Evolutionary conservation across 2,797 vertebrate species (phyloP).

Genomic region (Galago senegalensis): DNA sequence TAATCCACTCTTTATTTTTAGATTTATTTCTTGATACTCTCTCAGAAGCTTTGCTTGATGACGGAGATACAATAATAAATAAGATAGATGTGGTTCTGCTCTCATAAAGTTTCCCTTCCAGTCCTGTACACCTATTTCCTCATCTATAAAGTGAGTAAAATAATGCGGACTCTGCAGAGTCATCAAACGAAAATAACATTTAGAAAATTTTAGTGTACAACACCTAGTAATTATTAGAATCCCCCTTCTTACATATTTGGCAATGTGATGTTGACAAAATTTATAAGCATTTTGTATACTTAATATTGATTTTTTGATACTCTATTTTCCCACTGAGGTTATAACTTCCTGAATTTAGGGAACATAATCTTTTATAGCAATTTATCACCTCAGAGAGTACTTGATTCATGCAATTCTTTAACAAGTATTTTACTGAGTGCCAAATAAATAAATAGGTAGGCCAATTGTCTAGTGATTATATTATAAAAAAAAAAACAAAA

Average conservation of each 20-base stretch:
- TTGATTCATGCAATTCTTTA: conserved; percentile 21
- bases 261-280: background rate
- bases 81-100: background rate
- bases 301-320: background rate
- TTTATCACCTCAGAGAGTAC: background rate
- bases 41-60: background rate
- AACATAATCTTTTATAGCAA: background rate
- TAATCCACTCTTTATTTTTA: background rate
- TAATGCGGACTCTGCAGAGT: background rate
- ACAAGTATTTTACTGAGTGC: background rate
- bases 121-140: background rate
- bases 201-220: background rate
- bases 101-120: background rate
- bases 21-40: background rate
- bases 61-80: background rate
- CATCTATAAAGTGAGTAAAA: background rate
- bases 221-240: background rate
- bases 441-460: background rate
- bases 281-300: background rate
- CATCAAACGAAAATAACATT: background rate
- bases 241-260: background rate
- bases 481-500: background rate
- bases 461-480: background rate
- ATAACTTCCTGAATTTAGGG: conserved; percentile 32
- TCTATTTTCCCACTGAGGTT: background rate